phyloP scores from a whole-genome alignment of 37 sponge, comb jelly and placozoan species.

The Lycopodina hypogea region DNA sequence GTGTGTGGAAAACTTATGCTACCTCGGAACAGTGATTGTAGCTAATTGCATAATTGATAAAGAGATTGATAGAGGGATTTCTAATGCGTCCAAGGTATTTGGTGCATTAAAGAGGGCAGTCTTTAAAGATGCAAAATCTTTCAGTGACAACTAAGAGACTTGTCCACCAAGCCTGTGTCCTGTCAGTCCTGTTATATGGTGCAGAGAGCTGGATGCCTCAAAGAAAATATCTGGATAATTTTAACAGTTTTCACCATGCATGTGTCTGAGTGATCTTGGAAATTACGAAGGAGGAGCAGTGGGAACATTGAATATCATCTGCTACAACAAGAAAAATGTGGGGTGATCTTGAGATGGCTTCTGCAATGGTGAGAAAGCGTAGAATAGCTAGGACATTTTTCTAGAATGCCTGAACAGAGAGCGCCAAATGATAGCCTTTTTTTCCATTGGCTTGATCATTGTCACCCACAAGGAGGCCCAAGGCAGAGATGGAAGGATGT shows the following conservation, averaged over 20 bases:
- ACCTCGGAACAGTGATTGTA: conserved; percentile 25
- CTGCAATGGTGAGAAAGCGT: conserved; percentile 9
- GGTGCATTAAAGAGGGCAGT: no score
- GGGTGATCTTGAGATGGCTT: neutral
- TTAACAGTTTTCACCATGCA: no score
- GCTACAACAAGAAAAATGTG: neutral
- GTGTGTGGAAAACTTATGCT: conserved; percentile 28
- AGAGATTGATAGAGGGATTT: conserved; percentile 27
- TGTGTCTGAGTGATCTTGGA: neutral
- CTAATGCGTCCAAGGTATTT: neutral
- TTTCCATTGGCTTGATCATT: neutral
- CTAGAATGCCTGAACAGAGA: conserved; percentile 15
- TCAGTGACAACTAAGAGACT: no score
- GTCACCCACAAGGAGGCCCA: no score
- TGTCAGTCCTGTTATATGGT: neutral
- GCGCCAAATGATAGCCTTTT: neutral
- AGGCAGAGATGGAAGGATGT: no score
- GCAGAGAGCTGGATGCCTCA: neutral
- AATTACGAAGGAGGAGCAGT: neutral
- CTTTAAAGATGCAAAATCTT: no score
- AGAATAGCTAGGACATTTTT: conserved; percentile 26
- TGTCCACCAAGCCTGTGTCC: neutral
- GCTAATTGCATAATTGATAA: conserved; percentile 12
- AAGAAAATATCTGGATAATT: no score
- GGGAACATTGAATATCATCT: neutral